Evolutionary conservation across 1,140 invertebrate genomes (phyloP).

Genomic region (Magallana gigas): DNA sequence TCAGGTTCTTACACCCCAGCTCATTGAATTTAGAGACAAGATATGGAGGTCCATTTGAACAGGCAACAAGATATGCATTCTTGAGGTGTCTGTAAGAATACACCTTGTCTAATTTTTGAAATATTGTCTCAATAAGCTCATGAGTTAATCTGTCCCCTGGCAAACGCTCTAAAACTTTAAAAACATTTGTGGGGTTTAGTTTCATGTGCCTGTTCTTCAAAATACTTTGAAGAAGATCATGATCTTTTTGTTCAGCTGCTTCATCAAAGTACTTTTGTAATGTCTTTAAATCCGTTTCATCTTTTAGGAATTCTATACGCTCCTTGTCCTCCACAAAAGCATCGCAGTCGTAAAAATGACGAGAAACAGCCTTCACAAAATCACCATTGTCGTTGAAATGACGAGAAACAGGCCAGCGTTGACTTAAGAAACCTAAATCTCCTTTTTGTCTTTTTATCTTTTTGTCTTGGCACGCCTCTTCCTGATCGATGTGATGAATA

Average conservation of each 20-base stretch:
- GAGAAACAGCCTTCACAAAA: not conserved
- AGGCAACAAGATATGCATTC: not conserved
- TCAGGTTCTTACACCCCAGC: not conserved
- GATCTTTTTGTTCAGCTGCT: not conserved
- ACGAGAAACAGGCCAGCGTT: too few species aligned
- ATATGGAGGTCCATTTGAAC: not conserved
- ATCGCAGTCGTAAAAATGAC: not conserved
- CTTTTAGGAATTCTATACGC: not conserved
- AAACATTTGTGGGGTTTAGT: not conserved
- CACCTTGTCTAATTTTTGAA: not conserved
- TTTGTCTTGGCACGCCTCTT: too few species aligned
- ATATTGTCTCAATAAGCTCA: not conserved
- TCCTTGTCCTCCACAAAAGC: not conserved
- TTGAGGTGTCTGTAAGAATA: not conserved
- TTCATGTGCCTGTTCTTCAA: not conserved
- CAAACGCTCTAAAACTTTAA: not conserved
- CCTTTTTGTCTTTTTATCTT: too few species aligned
- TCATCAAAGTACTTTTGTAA: not conserved
- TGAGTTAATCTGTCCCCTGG: not conserved
- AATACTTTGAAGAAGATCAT: not conserved
- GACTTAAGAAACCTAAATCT: too few species aligned
- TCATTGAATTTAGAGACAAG: not conserved
- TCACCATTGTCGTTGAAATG: not conserved
- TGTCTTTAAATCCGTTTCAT: not conserved
- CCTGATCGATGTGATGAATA: not conserved